Conservation (phyloP, 1,140 invertebrate species). For the Cataglyphis hispanica region DNA sequence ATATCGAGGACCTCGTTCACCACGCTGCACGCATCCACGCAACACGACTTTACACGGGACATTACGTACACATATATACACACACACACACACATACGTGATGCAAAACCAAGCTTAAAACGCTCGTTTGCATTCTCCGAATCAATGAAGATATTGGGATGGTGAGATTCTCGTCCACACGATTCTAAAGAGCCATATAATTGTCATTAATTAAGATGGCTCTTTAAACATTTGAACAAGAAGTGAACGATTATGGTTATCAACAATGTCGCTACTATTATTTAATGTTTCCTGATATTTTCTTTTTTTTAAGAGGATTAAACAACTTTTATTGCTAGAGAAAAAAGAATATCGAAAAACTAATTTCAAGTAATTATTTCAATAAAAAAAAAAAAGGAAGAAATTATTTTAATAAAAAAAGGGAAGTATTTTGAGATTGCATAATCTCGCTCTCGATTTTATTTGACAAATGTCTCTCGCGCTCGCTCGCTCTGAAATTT, state of each 20-base stretch:
- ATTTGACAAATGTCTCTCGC: neutral
- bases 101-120: constrained; percentile 35
- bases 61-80: neutral
- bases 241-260: neutral
- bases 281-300: neutral
- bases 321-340: too few species aligned
- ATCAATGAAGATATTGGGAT: constrained; percentile 51
- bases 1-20: constrained; percentile 51
- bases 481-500: neutral
- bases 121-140: constrained; percentile 55
- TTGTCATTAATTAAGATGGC: constrained; percentile 27
- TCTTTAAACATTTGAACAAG: neutral
- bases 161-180: neutral
- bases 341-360: too few species aligned
- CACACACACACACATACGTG: neutral
- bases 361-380: too few species aligned
- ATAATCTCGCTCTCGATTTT: too few species aligned
- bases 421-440: too few species aligned
- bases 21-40: constrained; percentile 24
- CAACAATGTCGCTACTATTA: neutral
- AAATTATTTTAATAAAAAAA: too few species aligned
- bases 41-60: constrained; percentile 20
- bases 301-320: neutral
- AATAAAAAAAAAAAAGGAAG: too few species aligned
- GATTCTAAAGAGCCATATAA: constrained; percentile 31